Evolutionary conservation across 2,888 invertebrate species (phyloP).

Genomic region (Rhorus exstirpatorius): DNA sequence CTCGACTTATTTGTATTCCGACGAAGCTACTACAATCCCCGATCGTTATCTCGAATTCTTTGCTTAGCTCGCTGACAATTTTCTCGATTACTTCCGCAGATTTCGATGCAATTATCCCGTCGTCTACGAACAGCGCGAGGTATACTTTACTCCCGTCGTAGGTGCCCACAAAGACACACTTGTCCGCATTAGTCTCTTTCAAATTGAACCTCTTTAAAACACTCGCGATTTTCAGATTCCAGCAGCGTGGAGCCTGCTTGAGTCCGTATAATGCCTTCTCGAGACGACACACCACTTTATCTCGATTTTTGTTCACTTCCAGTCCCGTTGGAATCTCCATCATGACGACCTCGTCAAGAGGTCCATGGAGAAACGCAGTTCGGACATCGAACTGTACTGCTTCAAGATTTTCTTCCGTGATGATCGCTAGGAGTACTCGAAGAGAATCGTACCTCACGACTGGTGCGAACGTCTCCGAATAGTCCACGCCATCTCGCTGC

Average conservation of each 20-base stretch:
- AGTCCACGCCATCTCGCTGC: constrained; percentile 20
- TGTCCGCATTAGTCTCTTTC: constrained; percentile 74
- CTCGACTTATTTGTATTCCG: constrained; percentile 70
- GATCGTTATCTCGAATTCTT: constrained; percentile 60
- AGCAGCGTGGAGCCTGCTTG: constrained; percentile 23
- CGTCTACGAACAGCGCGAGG: constrained; percentile 78
- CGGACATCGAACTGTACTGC: constrained; percentile 33
- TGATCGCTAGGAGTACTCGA: no score
- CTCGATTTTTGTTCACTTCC: neutral
- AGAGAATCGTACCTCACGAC: constrained; percentile 16
- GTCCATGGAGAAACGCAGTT: constrained; percentile 32
- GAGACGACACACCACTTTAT: constrained; percentile 56
- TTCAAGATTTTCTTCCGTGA: neutral
- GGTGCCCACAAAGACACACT: constrained; percentile 76
- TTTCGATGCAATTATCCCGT: constrained; percentile 74
- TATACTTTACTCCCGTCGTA: constrained; percentile 61
- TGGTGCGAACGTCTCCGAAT: constrained; percentile 16
- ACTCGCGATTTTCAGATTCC: constrained; percentile 69
- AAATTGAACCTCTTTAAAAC: constrained; percentile 69
- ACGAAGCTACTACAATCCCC: constrained; percentile 60
- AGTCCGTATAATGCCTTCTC: constrained; percentile 74
- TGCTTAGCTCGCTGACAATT: constrained; percentile 57
- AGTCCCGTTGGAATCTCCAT: constrained; percentile 19
- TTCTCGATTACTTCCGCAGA: constrained; percentile 51
- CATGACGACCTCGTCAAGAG: constrained; percentile 18